phyloP scores from a whole-genome alignment of 2,797 vertebrate species.

The Sebastes kiyomatsui region DNA sequence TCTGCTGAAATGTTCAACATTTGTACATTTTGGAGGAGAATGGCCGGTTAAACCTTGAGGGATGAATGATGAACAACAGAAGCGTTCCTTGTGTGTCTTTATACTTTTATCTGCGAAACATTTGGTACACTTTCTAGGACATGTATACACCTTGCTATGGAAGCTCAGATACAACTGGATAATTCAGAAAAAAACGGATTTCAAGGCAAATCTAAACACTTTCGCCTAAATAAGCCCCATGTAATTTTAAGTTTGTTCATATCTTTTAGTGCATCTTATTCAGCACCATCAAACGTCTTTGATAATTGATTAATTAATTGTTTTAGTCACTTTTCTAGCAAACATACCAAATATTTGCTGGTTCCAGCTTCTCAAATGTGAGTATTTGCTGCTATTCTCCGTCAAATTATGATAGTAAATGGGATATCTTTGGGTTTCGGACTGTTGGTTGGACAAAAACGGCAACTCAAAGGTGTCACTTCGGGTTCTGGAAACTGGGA shows the following conservation, averaged over 20 bases:
- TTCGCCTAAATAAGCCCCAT: background rate
- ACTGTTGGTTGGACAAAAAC: background rate
- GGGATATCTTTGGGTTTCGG: background rate
- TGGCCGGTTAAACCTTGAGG: slow-evolving; percentile 55
- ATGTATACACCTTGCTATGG: background rate
- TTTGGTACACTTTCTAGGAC: background rate
- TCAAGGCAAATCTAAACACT: background rate
- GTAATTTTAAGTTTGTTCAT: background rate
- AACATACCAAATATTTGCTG: background rate
- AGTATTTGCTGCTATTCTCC: background rate
- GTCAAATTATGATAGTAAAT: background rate
- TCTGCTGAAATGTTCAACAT: slow-evolving; percentile 58
- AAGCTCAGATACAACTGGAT: background rate
- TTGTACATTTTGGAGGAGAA: slow-evolving; percentile 54
- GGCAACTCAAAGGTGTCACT: background rate
- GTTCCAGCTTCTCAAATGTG: background rate
- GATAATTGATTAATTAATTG: background rate
- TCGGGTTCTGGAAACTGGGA: background rate
- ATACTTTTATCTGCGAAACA: slow-evolving; percentile 2
- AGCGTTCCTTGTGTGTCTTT: background rate
- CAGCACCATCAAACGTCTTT: background rate
- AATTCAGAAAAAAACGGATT: background rate
- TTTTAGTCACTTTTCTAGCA: background rate
- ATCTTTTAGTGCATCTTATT: background rate
- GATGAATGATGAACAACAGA: slow-evolving; percentile 41